Conservation (phyloP, 1,140 invertebrate species). For the Campoletis sonorensis region DNA sequence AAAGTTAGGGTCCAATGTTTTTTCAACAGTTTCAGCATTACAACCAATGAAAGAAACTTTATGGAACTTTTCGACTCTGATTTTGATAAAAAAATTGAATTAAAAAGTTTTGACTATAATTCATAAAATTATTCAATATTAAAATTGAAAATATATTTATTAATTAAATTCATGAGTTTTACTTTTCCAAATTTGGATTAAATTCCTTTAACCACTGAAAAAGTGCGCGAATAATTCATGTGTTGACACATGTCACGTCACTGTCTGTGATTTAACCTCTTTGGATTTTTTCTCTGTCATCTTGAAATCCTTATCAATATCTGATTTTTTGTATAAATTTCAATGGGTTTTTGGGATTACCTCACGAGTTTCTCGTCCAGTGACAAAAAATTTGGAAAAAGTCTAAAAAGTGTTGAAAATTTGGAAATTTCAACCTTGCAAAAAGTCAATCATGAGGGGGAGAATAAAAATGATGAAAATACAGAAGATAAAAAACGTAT, state of each 20-base stretch:
- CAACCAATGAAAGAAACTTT: no score
- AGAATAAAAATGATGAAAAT: constrained; percentile 6
- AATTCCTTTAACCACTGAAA: no score
- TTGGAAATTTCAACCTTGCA: constrained; percentile 1
- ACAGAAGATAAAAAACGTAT: constrained; percentile 60
- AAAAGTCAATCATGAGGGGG: background rate
- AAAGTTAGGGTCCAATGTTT: no score
- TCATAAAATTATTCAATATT: no score
- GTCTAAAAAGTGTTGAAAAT: background rate
- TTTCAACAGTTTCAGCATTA: no score
- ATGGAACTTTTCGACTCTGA: no score
- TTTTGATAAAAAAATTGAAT: no score
- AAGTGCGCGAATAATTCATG: background rate
- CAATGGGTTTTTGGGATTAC: constrained; percentile 16
- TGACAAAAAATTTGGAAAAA: background rate
- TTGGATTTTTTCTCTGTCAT: background rate
- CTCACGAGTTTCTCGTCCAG: background rate
- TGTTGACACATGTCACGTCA: background rate
- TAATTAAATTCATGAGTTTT: no score
- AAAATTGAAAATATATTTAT: no score
- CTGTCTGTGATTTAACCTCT: background rate
- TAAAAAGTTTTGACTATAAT: no score
- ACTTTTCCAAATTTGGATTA: no score
- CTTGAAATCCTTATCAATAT: background rate
- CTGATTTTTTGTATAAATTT: background rate